These are phyloP conservation scores for Nezara viridula DNA, from an alignment of 2,888 invertebrate genomes.

Conservation along the genomic window DNA sequence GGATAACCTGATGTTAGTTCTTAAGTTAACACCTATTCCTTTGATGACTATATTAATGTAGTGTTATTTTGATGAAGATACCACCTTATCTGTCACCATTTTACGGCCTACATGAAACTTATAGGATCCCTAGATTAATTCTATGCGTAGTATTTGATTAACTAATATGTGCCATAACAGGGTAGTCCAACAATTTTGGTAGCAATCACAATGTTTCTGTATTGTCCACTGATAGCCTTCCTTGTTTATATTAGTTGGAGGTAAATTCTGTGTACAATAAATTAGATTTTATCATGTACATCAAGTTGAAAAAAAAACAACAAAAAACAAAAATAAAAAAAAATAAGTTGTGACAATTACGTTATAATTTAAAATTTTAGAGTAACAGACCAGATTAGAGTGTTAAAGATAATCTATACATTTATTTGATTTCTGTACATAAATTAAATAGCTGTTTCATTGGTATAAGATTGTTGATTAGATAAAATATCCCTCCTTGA, in stretches of 20 bases:
- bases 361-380: slow-evolving; percentile 24
- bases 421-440: slow-evolving; percentile 41
- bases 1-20: slow-evolving; percentile 30
- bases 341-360: not conserved
- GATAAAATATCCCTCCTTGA: slow-evolving; percentile 43
- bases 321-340: not conserved
- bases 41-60: slow-evolving; percentile 47
- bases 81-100: slow-evolving; percentile 48
- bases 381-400: slow-evolving; percentile 32
- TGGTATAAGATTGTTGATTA: slow-evolving; percentile 42
- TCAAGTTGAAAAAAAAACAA: not conserved
- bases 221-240: slow-evolving; percentile 43
- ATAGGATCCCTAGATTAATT: slow-evolving; percentile 39
- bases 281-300: slow-evolving; percentile 41
- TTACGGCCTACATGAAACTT: slow-evolving; percentile 51
- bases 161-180: slow-evolving; percentile 49
- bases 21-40: slow-evolving; percentile 34
- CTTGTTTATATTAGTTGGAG: slow-evolving; percentile 38
- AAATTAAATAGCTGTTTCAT: slow-evolving; percentile 48
- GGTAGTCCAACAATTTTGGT: slow-evolving; percentile 42
- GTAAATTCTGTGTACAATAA: slow-evolving; percentile 27
- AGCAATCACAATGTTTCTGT: slow-evolving; percentile 41
- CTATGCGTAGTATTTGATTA: slow-evolving; percentile 41
- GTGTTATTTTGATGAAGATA: slow-evolving; percentile 52
- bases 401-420: slow-evolving; percentile 31